These are phyloP conservation scores for Muscina levida DNA, from an alignment of 2,888 invertebrate genomes.

Conservation along the genomic window DNA sequence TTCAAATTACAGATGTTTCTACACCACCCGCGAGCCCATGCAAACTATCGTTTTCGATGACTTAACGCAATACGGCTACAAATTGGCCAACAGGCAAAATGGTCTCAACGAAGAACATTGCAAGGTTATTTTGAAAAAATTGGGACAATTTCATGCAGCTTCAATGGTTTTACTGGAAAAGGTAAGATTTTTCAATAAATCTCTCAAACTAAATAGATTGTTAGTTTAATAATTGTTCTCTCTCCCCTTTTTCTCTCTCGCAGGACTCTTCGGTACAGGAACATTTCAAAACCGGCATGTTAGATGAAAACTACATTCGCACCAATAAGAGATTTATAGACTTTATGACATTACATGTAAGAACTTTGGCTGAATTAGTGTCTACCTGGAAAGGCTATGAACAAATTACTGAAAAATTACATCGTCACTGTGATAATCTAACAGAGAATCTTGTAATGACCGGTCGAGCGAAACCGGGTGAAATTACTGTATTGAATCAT, in stretches of 20 bases:
- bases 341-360: constrained; percentile 74
- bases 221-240: no score
- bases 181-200: constrained; percentile 76
- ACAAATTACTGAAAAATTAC: constrained; percentile 78
- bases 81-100: constrained; percentile 81
- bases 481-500: constrained; percentile 81
- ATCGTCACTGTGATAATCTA: constrained; percentile 74
- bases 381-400: constrained; percentile 80
- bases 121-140: constrained; percentile 80
- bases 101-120: constrained; percentile 82
- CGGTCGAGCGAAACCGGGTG: constrained; percentile 72
- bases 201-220: no score
- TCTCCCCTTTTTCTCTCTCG: constrained; percentile 17
- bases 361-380: constrained; percentile 77
- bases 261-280: constrained; percentile 74
- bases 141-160: constrained; percentile 82
- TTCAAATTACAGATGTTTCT: constrained; percentile 73
- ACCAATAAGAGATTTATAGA: constrained; percentile 75
- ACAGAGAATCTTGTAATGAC: constrained; percentile 75
- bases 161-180: constrained; percentile 81
- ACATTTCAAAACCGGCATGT: constrained; percentile 75
- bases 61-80: constrained; percentile 81
- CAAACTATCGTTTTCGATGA: constrained; percentile 79
- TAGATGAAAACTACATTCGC: constrained; percentile 76
- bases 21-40: constrained; percentile 75